A percentile compares a stretch with the other conserved stretches of the same genome.
Evolutionary conservation across 2,888 invertebrate species (phyloP).

Genomic region (Cordylochernes scorpioides): DNA sequence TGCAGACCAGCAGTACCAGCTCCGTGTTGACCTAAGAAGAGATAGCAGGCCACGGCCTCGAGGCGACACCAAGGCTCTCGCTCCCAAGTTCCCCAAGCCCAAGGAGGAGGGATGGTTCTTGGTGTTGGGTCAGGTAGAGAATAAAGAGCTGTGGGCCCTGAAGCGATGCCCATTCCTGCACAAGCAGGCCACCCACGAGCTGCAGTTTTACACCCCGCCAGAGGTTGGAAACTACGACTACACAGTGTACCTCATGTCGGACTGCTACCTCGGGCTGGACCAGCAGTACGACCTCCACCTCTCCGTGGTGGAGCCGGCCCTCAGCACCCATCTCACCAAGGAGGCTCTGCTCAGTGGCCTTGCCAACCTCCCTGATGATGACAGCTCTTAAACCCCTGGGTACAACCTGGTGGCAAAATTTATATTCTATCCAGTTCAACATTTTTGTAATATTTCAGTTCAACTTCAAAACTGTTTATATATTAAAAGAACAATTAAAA

Average conservation of each 20-base stretch:
- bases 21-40: constrained; percentile 27
- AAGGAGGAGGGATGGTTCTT: constrained; percentile 92
- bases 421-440: no score
- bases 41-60: constrained; percentile 7
- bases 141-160: constrained; percentile 46
- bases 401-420: no score
- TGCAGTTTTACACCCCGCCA: constrained; percentile 36
- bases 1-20: constrained; percentile 43
- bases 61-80: constrained; percentile 30
- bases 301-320: constrained; percentile 17
- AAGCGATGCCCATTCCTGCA: constrained; percentile 33
- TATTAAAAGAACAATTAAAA: no score
- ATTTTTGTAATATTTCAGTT: no score
- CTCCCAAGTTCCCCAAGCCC: constrained; percentile 62
- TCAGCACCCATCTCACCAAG: no score
- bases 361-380: no score
- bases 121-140: constrained; percentile 43
- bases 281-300: constrained; percentile 43
- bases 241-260: constrained; percentile 61
- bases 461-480: no score
- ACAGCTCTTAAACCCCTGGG: no score
- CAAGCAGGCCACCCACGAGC: constrained; percentile 9
- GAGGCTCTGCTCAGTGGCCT: no score
- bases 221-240: constrained; percentile 37
- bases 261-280: constrained; percentile 73